Conservation (phyloP, 2,797 vertebrate genomes). For the Argentina silus region DNA sequence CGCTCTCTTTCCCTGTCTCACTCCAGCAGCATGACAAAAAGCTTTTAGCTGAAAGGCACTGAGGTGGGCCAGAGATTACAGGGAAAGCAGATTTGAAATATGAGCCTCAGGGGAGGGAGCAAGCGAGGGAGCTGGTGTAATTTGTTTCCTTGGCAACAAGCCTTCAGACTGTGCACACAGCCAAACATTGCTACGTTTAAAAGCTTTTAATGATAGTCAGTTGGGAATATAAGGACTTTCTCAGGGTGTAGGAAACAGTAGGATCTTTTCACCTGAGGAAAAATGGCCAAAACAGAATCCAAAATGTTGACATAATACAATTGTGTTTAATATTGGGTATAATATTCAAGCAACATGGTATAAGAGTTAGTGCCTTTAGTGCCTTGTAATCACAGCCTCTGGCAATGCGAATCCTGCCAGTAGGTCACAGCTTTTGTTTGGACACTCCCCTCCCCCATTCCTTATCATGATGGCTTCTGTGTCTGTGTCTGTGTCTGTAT, state of each 20-base stretch:
- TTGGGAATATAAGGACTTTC: slow-evolving; percentile 44
- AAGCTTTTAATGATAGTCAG: slow-evolving; percentile 83
- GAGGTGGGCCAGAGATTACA: slow-evolving; percentile 86
- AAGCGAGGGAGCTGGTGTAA: slow-evolving; percentile 36
- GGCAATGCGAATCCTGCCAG: no score
- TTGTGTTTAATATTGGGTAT: no score
- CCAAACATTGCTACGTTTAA: slow-evolving; percentile 76
- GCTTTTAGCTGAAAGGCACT: slow-evolving; percentile 99
- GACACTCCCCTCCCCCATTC: no score
- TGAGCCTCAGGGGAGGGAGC: slow-evolving; percentile 68
- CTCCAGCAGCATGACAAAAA: slow-evolving; percentile 92
- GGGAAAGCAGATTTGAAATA: slow-evolving; percentile 91
- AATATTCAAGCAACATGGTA: no score
- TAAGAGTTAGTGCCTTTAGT: no score
- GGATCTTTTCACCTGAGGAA: neutral
- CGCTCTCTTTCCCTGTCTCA: slow-evolving; percentile 39
- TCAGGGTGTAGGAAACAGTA: slow-evolving; percentile 49
- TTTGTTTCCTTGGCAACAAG: slow-evolving; percentile 77
- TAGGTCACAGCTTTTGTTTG: neutral
- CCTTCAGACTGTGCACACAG: slow-evolving; percentile 62
- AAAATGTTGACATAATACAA: neutral
- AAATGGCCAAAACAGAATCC: neutral
- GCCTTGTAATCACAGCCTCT: no score
- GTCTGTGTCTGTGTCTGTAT: neutral
- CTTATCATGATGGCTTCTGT: no score